A percentile compares a stretch with the other conserved stretches of the same genome.
Conservation (phyloP, 2,888 invertebrate genomes). For the Phania funesta region DNA sequence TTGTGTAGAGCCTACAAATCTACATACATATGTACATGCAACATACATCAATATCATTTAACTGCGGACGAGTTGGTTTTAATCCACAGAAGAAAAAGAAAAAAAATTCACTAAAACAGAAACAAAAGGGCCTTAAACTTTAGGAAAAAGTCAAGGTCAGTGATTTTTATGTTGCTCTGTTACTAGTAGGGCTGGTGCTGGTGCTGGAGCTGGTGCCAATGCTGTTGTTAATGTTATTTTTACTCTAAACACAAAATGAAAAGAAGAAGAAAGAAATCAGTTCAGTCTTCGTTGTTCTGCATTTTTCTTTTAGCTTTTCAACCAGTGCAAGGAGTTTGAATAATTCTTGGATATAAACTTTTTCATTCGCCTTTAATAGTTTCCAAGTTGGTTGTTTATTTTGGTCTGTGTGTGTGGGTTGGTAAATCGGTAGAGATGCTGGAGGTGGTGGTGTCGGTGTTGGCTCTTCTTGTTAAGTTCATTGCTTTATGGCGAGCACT, state of each 20-base stretch:
- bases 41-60: conserved; percentile 35
- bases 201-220: neutral
- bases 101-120: conserved; percentile 24
- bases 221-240: conserved; percentile 9
- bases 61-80: conserved; percentile 15
- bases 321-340: conserved; percentile 15
- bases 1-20: neutral
- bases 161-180: conserved; percentile 55
- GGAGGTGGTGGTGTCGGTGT: neutral
- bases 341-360: conserved; percentile 26
- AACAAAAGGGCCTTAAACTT: conserved; percentile 78
- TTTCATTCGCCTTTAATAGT: conserved; percentile 14
- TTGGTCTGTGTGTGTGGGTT: conserved; percentile 26
- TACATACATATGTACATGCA: neutral
- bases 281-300: conserved; percentile 23
- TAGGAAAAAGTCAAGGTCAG: conserved; percentile 78
- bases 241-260: conserved; percentile 3
- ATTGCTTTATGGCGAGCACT: conserved; percentile 33
- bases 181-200: neutral
- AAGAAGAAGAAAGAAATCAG: neutral
- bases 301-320: conserved; percentile 13
- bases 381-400: conserved; percentile 32
- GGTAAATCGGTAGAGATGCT: neutral
- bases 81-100: conserved; percentile 39
- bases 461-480: conserved; percentile 38